These are phyloP conservation scores for Campaea margaritaria DNA, from an alignment of 2,888 invertebrate genomes.

Conservation along the genomic window DNA sequence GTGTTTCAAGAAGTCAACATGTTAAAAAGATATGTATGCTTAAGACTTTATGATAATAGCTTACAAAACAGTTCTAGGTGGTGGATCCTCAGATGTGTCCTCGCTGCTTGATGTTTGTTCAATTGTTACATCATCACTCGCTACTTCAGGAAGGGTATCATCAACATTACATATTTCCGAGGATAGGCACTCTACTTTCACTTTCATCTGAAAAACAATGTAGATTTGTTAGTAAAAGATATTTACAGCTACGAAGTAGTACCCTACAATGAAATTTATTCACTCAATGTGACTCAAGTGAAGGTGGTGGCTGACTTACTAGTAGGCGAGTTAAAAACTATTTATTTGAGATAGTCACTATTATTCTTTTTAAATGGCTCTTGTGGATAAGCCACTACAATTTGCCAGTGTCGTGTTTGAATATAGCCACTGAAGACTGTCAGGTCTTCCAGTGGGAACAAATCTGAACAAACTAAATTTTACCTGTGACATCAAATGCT, in stretches of 20 bases:
- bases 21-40: too few relatives aligned
- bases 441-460: background rate
- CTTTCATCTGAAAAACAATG: slow-evolving; percentile 20
- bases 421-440: too few relatives aligned
- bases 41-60: background rate
- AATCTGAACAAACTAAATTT: background rate
- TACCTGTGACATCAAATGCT: slow-evolving; percentile 62
- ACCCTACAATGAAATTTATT: too few relatives aligned
- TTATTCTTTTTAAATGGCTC: too few relatives aligned
- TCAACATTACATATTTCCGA: slow-evolving; percentile 2
- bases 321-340: too few relatives aligned
- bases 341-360: too few relatives aligned
- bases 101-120: slow-evolving; percentile 34
- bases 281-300: background rate
- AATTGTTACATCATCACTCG: slow-evolving; percentile 35
- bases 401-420: too few relatives aligned
- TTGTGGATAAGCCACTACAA: too few relatives aligned
- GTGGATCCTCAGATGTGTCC: slow-evolving; percentile 26
- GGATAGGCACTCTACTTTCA: slow-evolving; percentile 33
- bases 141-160: slow-evolving; percentile 13
- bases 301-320: background rate
- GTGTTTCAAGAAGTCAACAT: too few relatives aligned
- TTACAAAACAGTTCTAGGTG: slow-evolving; percentile 4
- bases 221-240: background rate
- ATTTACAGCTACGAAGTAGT: too few relatives aligned